Conservation (phyloP, 2,113 vertebrate genomes). For the Numenius arquata region DNA sequence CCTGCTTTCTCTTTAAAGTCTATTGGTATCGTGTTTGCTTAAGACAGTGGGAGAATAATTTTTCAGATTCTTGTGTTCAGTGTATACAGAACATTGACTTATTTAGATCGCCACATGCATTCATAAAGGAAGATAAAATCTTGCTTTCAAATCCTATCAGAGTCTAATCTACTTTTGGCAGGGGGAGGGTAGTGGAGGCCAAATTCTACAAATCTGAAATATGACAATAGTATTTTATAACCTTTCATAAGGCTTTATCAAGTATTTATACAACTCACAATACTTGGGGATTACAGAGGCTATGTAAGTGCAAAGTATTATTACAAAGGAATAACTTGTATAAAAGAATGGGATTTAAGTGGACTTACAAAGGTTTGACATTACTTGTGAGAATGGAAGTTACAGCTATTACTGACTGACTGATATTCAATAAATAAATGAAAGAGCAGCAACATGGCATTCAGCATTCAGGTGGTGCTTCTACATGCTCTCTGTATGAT, state of each 20-base stretch:
- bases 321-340: not conserved
- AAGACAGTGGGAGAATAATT: not conserved
- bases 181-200: not conserved
- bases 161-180: not conserved
- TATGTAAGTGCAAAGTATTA: not conserved
- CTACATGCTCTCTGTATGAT: not conserved
- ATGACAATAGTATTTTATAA: not conserved
- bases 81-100: not conserved
- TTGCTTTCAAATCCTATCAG: not conserved
- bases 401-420: not conserved
- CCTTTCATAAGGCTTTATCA: not conserved
- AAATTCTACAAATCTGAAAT: not conserved
- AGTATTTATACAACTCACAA: not conserved
- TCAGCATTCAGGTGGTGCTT: not conserved
- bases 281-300: not conserved
- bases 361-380: not conserved
- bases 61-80: not conserved
- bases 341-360: not conserved
- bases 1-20: not conserved
- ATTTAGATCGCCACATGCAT: accelerated
- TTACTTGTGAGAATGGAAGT: not conserved
- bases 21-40: not conserved
- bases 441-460: not conserved
- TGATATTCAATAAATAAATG: not conserved
- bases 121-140: not conserved